phyloP scores from a whole-genome alignment of 2,888 invertebrate genomes.

The Therioaphis trifolii region DNA sequence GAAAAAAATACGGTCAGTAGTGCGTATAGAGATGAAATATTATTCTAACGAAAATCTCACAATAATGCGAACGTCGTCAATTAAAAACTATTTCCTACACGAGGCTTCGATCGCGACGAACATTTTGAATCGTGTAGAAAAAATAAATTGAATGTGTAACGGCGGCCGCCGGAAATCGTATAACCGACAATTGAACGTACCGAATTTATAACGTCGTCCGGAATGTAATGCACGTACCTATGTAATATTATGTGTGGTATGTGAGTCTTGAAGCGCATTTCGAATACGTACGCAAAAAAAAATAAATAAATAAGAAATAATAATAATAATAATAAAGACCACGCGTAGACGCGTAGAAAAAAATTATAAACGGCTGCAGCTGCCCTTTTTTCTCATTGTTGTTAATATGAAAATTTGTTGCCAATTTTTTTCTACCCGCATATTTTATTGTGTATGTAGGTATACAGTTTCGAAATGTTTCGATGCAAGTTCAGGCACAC shows the following conservation, averaged over 20 bases:
- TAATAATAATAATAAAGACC: background rate
- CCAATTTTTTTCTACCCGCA: background rate
- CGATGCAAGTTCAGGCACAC: too few relatives aligned
- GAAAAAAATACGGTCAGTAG: slow-evolving; percentile 24
- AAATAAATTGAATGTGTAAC: too few relatives aligned
- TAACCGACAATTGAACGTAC: background rate
- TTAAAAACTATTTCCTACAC: background rate
- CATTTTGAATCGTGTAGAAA: background rate
- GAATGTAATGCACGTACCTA: background rate
- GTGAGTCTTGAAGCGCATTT: background rate
- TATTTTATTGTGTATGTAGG: background rate
- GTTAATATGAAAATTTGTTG: background rate
- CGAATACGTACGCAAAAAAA: background rate
- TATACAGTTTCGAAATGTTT: too few relatives aligned
- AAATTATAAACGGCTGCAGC: background rate
- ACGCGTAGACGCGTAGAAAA: background rate
- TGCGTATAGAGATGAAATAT: too few relatives aligned
- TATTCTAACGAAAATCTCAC: background rate
- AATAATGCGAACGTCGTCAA: background rate
- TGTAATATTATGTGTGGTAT: background rate
- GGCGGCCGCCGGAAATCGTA: background rate
- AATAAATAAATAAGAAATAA: too few relatives aligned
- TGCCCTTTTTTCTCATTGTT: background rate
- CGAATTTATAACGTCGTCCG: background rate
- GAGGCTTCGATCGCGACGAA: background rate